Conservation (phyloP, 2,113 vertebrate genomes). For the Baryphthengus martii region DNA sequence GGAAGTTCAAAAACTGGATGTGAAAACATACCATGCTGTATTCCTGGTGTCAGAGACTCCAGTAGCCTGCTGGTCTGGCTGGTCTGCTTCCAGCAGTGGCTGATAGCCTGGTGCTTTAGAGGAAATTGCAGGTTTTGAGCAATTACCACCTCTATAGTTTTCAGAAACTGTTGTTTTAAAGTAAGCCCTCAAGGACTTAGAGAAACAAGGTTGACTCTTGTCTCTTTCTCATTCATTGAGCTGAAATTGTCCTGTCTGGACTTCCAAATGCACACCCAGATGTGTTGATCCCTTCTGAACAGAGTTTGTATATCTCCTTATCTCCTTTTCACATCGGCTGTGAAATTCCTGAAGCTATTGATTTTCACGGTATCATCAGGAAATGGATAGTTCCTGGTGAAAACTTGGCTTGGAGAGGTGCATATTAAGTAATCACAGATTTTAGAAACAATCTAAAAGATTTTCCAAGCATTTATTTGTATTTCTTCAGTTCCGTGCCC, state of each 20-base stretch:
- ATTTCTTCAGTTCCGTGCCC: not conserved
- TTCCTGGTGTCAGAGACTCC: not conserved
- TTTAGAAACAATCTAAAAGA: not conserved
- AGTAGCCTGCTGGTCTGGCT: not conserved
- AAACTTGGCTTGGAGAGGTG: not conserved
- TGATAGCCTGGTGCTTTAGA: not conserved
- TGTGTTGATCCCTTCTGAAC: not conserved
- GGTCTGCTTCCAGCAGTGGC: not conserved
- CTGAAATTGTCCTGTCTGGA: not conserved
- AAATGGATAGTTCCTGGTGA: not conserved
- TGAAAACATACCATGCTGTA: accelerated
- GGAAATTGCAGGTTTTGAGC: not conserved
- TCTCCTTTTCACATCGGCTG: not conserved
- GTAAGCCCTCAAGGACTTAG: not conserved
- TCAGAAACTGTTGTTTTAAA: not conserved
- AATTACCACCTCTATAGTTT: not conserved
- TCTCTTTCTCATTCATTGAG: not conserved
- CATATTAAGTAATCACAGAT: not conserved
- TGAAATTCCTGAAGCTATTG: not conserved
- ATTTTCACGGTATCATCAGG: not conserved
- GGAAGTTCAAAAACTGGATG: not conserved
- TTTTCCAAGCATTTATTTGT: not conserved
- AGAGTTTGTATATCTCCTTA: not conserved
- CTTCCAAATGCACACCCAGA: not conserved
- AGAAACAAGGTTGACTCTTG: not conserved